Evolutionary conservation across 2,113 vertebrate genomes (phyloP), one percentile per base, ranked within the genome.

Genomic region (Pterocles orientalis): DNA sequence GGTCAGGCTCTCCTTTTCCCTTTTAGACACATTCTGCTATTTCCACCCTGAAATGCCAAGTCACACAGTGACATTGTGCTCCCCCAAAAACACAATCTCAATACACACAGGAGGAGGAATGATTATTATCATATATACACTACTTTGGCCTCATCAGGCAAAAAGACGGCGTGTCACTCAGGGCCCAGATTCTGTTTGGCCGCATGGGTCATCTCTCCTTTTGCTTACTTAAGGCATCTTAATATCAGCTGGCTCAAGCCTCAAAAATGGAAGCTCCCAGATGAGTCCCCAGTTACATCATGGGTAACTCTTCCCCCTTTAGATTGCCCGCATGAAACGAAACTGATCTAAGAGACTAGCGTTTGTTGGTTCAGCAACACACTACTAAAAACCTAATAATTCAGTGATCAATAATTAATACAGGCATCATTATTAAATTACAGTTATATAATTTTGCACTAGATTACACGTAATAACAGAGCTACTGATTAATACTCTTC

Each of bases 1-100:
- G 26, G 12, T 62, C 33, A 68, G 28, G 21, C 8, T 61, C 33
- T 39, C 18, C 24, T 86, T 43, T 48, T 66, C 57, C 54, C 26
- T 26, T 68, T 82, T 50, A 68, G 43, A 24, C 34, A 57, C 24
- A 23, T 33, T 80, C 34, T 57, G 20, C 17, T 61, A n/a, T 21
- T 3, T 3, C 18, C 11, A 3, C 11, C 2, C 7, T 3, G 7
- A 19, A 60, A 33, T 3, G 12, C 14, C 53, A 82, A 20, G 14
- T 66, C 26, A 56, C 20, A 45, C 21, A 53, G 45, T 3, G 8
- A 26, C 24, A 18, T 17, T 47, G 33, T 14, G 14, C 28, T 62
- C 23, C 26, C 61, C 33, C 29, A 65, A 6, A 69, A 68, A 47
- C 16, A 66, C 31, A n/a, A 23, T 56, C 48, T 29, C 71, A 66